A percentile compares a stretch with the other conserved stretches of the same genome.
phyloP scores from a whole-genome alignment of 2,113 vertebrate species.

The Megaleporinus macrocephalus region DNA sequence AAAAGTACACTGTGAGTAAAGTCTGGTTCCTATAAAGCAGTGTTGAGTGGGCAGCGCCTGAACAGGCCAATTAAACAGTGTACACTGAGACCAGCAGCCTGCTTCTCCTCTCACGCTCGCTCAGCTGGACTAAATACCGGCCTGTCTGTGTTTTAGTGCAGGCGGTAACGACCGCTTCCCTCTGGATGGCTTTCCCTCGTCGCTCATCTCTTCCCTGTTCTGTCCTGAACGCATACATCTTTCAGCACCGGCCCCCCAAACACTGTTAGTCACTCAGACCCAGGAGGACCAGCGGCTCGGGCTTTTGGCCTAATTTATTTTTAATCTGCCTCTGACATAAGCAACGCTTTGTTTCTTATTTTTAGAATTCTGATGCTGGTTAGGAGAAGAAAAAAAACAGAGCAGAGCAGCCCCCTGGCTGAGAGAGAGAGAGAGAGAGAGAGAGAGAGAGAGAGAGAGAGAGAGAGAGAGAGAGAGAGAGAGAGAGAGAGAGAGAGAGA shows the following conservation, averaged over 20 bases:
- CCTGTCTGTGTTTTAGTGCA: background rate
- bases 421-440: conserved; percentile 28
- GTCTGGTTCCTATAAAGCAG: background rate
- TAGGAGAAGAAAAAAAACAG: conserved; percentile 49
- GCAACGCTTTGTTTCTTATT: background rate
- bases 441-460: conserved; percentile 20
- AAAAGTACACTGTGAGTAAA: too few relatives aligned
- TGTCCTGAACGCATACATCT: background rate
- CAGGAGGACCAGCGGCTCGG: background rate
- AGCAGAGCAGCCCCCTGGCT: conserved; percentile 38
- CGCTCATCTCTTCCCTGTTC: background rate
- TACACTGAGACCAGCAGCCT: background rate
- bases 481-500: conserved; percentile 10
- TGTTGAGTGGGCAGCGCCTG: background rate
- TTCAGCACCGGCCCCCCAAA: background rate
- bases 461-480: background rate
- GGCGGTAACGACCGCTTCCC: background rate
- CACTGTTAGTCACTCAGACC: background rate
- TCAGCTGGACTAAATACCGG: background rate
- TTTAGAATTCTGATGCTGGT: background rate
- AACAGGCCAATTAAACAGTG: background rate
- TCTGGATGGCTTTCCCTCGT: background rate
- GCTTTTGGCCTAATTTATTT: background rate
- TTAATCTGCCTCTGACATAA: conserved; percentile 3
- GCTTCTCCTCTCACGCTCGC: background rate